phyloP scores from a whole-genome alignment of 1,140 invertebrate species.

The Tetragonula clypearis region DNA sequence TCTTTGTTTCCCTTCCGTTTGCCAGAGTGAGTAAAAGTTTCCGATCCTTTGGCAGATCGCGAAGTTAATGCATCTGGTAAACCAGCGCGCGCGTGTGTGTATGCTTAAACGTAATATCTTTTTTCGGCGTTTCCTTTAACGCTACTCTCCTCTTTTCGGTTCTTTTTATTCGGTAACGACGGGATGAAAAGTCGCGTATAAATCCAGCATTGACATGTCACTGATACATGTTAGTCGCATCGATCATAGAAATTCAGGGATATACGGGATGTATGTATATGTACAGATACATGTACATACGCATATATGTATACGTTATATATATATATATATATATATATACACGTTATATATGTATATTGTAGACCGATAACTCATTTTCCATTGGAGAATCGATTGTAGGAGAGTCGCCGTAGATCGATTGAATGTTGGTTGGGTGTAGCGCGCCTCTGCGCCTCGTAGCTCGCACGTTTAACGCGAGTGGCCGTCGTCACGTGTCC shows the following conservation, averaged over 20 bases:
- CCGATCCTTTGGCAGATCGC: not conserved
- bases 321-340: not conserved
- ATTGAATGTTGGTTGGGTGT: constrained; percentile 1
- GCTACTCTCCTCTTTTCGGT: not conserved
- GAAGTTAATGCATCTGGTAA: not conserved
- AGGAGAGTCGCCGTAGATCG: constrained; percentile 14
- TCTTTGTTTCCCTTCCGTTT: not conserved
- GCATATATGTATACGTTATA: not conserved
- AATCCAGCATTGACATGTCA: not conserved
- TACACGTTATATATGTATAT: not conserved
- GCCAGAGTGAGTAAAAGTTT: no score
- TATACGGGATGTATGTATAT: not conserved
- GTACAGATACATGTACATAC: not conserved
- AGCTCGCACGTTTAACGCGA: constrained; percentile 44
- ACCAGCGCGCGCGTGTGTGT: no score
- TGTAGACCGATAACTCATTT: constrained; percentile 33
- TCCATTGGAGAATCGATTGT: constrained; percentile 12
- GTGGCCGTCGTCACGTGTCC: constrained; percentile 59
- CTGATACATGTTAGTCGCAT: constrained; percentile 13
- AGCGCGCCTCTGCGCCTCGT: constrained; percentile 10
- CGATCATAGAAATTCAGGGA: constrained; percentile 12
- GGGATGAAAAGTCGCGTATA: not conserved
- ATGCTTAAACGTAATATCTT: not conserved
- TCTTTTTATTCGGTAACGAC: not conserved
- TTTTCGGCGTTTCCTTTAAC: not conserved